Percentiles rank a stretch among this genome's conserved stretches.
Evolutionary conservation across 2,888 invertebrate genomes (phyloP).

Genomic region (Trimorus sp.): DNA sequence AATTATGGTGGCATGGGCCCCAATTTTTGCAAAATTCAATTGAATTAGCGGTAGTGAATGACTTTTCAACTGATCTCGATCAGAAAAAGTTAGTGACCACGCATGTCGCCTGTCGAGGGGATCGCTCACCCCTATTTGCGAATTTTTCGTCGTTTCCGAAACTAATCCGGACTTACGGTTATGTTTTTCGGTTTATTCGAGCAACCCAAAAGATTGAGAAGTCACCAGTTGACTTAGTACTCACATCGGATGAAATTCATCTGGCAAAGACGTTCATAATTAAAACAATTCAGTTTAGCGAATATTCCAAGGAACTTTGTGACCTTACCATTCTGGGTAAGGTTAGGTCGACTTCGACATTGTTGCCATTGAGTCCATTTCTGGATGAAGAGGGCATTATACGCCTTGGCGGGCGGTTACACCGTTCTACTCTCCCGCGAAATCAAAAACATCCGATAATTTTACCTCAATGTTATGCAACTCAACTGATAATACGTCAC

Average conservation of each 20-base stretch:
- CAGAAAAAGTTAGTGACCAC: neutral
- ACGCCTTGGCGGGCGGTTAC: neutral
- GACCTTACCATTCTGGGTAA: too few species aligned
- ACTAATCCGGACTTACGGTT: too few species aligned
- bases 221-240: too few species aligned
- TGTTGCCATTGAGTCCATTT: neutral
- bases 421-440: neutral
- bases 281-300: too few species aligned
- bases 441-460: slow-evolving; percentile 15
- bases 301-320: too few species aligned
- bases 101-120: neutral
- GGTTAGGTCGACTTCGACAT: neutral
- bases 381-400: slow-evolving; percentile 2
- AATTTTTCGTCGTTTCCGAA: neutral
- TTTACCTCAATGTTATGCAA: neutral
- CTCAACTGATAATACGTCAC: neutral
- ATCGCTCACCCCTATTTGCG: neutral
- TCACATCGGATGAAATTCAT: too few species aligned
- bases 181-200: too few species aligned
- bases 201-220: too few species aligned
- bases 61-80: neutral
- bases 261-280: too few species aligned
- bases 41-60: neutral
- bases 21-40: neutral
- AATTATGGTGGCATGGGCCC: neutral